These are phyloP conservation scores for Brachionus sp. DNA, from an alignment of 1,140 invertebrate genomes.

Conservation along the genomic window DNA sequence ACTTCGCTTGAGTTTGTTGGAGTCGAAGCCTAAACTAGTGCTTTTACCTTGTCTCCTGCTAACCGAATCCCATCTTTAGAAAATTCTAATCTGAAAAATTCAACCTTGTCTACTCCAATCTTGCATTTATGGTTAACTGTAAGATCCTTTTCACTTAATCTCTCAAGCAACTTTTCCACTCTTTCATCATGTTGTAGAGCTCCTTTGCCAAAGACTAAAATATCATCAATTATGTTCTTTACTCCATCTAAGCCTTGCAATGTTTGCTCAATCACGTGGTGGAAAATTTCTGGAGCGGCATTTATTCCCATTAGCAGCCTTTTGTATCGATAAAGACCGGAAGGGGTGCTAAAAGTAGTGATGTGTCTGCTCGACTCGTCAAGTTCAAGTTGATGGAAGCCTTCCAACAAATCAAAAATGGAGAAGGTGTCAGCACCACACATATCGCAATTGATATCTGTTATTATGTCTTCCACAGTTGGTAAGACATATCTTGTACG, in stretches of 20 bases:
- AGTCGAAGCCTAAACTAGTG: constrained; percentile 20
- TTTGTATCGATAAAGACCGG: constrained; percentile 48
- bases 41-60: constrained; percentile 53
- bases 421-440: constrained; percentile 58
- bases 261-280: constrained; percentile 46
- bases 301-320: constrained; percentile 49
- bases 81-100: constrained; percentile 56
- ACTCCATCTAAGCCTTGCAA: constrained; percentile 47
- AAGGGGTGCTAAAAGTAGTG: constrained; percentile 49
- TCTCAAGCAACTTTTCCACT: constrained; percentile 49
- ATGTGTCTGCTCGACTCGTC: constrained; percentile 46
- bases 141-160: constrained; percentile 48
- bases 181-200: constrained; percentile 48
- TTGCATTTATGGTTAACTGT: constrained; percentile 56
- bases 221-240: constrained; percentile 49
- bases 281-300: constrained; percentile 49
- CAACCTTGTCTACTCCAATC: constrained; percentile 50
- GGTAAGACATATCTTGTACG: constrained; percentile 33
- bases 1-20: constrained; percentile 47
- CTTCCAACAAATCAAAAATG: constrained; percentile 59
- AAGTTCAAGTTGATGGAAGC: constrained; percentile 53
- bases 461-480: constrained; percentile 47
- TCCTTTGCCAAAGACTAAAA: constrained; percentile 48
- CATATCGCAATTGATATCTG: constrained; percentile 48
- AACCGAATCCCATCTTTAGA: constrained; percentile 50